phyloP scores from a whole-genome alignment of 2,797 vertebrate genomes.

The Sebastes taczanowskii region DNA sequence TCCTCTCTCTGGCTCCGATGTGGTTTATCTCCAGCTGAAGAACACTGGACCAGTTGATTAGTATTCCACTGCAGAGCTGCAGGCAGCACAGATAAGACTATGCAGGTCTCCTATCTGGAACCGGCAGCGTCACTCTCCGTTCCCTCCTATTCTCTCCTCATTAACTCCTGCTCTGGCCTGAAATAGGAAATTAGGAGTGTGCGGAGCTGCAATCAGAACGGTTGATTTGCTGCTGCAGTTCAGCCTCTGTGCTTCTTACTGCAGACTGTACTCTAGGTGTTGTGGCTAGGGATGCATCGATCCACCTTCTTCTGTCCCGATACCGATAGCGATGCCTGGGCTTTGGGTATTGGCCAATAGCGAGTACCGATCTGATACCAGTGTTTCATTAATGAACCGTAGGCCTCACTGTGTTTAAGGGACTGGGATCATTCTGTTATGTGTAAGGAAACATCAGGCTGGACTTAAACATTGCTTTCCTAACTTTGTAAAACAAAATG shows the following conservation, averaged over 20 bases:
- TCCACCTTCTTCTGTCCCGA: too few relatives aligned
- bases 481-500: too few relatives aligned
- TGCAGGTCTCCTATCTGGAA: constrained; percentile 30
- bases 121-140: constrained; percentile 6
- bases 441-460: too few relatives aligned
- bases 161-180: constrained; percentile 23
- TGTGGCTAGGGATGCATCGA: too few relatives aligned
- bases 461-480: too few relatives aligned
- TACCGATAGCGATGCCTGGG: too few relatives aligned
- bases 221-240: constrained; percentile 30
- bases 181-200: constrained; percentile 31
- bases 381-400: too few relatives aligned
- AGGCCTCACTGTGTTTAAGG: fast-evolving
- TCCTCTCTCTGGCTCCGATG: constrained; percentile 6
- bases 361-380: too few relatives aligned
- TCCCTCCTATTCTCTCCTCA: constrained; percentile 12
- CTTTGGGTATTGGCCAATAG: too few relatives aligned
- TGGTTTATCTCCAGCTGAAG: constrained; percentile 27
- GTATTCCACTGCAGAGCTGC: constrained; percentile 43
- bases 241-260: neutral
- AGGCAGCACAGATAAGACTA: constrained; percentile 42
- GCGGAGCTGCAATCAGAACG: constrained; percentile 11
- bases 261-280: neutral
- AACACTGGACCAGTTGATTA: constrained; percentile 34
- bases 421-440: too few relatives aligned